phyloP scores from a whole-genome alignment of 2,888 invertebrate genomes.

The Drosophila prostipennis region DNA sequence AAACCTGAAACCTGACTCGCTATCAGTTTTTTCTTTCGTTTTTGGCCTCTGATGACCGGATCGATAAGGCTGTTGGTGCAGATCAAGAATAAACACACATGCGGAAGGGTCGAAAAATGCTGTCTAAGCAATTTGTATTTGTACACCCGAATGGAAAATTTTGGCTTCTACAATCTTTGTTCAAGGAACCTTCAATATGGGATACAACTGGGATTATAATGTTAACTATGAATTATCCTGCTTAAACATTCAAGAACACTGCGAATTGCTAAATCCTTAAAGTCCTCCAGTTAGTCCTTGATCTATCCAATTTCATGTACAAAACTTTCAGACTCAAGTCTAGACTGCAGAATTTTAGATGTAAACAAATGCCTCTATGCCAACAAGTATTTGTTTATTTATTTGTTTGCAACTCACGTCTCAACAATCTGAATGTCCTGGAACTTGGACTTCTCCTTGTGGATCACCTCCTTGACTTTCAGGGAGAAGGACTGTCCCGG shows the following conservation, averaged over 20 bases:
- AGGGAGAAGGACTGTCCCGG: slow-evolving; percentile 95
- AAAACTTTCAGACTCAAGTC: not conserved
- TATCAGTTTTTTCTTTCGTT: slow-evolving; percentile 18
- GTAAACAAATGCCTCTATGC: slow-evolving; percentile 21
- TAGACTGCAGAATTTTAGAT: not conserved
- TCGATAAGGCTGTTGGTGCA: slow-evolving; percentile 23
- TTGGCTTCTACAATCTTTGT: not conserved
- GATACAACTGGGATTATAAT: not conserved
- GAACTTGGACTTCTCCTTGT: slow-evolving; percentile 91
- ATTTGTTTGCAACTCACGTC: slow-evolving; percentile 85
- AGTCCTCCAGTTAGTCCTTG: not conserved
- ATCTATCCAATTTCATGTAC: not conserved
- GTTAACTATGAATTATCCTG: not conserved
- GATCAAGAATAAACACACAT: slow-evolving; percentile 12
- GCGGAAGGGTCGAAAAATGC: slow-evolving; percentile 9
- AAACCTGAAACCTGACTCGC: slow-evolving; percentile 2
- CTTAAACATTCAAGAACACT: not conserved
- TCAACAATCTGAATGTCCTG: slow-evolving; percentile 94
- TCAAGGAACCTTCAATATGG: slow-evolving; percentile 8
- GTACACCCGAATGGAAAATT: not conserved
- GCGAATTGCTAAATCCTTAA: not conserved
- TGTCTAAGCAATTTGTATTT: not conserved
- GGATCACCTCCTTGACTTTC: slow-evolving; percentile 91
- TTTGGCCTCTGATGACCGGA: slow-evolving; percentile 26
- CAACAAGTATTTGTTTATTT: slow-evolving; percentile 5